Conservation (phyloP, 2,888 invertebrate genomes). For the Rutpela maculata region DNA sequence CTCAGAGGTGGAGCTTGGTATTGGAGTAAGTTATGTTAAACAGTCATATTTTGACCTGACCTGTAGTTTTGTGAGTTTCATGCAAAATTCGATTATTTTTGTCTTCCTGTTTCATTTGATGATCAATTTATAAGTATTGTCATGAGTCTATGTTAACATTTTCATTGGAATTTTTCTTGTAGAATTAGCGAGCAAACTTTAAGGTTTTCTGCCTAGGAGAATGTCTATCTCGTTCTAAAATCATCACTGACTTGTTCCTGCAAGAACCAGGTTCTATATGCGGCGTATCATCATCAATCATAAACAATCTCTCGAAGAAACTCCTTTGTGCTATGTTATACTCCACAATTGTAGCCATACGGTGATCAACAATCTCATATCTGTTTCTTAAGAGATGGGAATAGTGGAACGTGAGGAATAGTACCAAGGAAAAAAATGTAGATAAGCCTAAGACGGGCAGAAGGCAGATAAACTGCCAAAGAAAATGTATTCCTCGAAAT, state of each 20-base stretch:
- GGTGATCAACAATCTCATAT: conserved; percentile 55
- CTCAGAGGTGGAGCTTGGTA: no score
- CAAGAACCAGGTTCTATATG: conserved; percentile 53
- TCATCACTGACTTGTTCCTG: background rate
- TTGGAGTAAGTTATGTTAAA: no score
- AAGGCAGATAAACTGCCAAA: conserved; percentile 60
- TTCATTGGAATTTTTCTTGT: background rate
- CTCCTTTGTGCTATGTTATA: conserved; percentile 52
- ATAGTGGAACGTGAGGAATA: conserved; percentile 49
- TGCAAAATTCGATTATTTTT: background rate
- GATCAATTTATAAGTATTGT: background rate
- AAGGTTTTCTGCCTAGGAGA: background rate
- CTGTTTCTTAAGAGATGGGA: conserved; percentile 52
- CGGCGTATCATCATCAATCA: conserved; percentile 52
- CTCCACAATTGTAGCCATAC: conserved; percentile 53
- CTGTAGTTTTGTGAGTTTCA: background rate
- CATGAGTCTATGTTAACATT: background rate
- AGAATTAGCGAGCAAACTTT: background rate
- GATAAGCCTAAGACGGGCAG: conserved; percentile 45
- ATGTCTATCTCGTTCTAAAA: background rate
- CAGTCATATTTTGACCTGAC: background rate
- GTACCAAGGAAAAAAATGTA: conserved; percentile 44
- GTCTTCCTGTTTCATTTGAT: background rate
- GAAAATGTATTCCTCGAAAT: conserved; percentile 40
- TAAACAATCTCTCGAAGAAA: conserved; percentile 54